Base-by-base conservation (phyloP, 2,888 invertebrate genomes). In the Steinernema scapterisci region DNA sequence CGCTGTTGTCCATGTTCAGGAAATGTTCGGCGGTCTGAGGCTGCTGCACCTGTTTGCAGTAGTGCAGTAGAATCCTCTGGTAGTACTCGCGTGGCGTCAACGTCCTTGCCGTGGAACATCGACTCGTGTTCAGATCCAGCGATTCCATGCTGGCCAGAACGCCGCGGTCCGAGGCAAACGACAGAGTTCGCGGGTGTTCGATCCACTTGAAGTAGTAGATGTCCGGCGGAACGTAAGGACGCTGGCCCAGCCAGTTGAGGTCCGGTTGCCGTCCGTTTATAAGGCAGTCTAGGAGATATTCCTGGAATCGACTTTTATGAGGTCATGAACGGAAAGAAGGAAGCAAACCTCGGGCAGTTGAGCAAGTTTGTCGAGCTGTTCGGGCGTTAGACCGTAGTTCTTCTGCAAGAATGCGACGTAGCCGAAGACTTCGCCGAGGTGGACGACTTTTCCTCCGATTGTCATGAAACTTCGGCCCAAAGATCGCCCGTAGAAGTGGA, bases 161-260 rank as follows among this genome's bases (percentile, higher is more conserved):
- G 2, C 86, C 79, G 71, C 88, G 88, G 3, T 85, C 85, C 16
- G 83, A 83, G 7, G 84, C 85, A 71, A 85, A 86, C 48, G 84
- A 84, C 7, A 87, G 71, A 7, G 88, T 87, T 27, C 87, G 80
- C n/a, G 87, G 88, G 52, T 87, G 87, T 73, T 87, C 87, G 75
- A 87, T 88, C 87, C 87, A 87, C 78, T 86, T 86, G 80, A 87
- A 87, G 72, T 85, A 87, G 76, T 85, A 87, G 73, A 87, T 87
- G 77, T 87, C 87, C 6, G 83, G 83, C 9, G 87, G 87, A 9
- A 87, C 84, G 77, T 82, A 87, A 0, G 88, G 87, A 23, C 82
- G 72, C 44, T 85, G 85, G n/a, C 86, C 86, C 31, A 86, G 83
- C 85, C 85, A 86, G 73, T 85, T 80, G 21, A 82, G 70, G 54